Base-by-base conservation (phyloP, 53 echinoderm and acorn worm species). In the Astropecten irregularis region DNA sequence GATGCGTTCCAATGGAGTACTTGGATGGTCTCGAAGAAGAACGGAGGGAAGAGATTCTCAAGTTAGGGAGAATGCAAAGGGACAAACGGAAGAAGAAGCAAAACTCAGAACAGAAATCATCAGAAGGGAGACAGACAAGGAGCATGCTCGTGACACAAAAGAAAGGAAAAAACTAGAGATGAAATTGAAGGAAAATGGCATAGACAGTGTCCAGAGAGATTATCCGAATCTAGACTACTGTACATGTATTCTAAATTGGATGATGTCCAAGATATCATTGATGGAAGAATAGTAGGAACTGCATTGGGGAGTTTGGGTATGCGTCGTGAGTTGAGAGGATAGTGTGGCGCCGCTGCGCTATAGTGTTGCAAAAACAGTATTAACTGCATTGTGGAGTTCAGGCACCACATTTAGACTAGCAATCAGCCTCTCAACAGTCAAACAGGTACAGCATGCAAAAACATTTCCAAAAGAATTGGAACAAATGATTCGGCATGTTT, bases 61-160 rank as follows among this genome's bases (percentile, higher is more conserved):
- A 64, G 40, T 82, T 15, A 64, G 90, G 90, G n/a, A 60, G 90
- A n/a, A 40, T 82, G 82, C 86, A 86, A 56, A 59, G 86, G 50
- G 65, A 71, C 19, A 79, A 18, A 60, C 52, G 70, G 52, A 81
- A 72, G 36, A 81, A 53, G 42, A 90, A 86, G 26, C 90, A 83
- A 26, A 83, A 25, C 40, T 79, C 32, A 76, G 69, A 48, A 8
- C 56, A 48, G 89, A 89, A 66, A 77, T 89, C 15, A 85, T 85
- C 42, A 77, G 46, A 34, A 21, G 77, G 52, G 69, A 77, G 32
- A 85, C 81, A 44, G 86, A 81, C 4, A 85, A 86, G 63, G 86
- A 90, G 52, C 90, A 86, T 26, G 22, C 28, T 2, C 59, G 70
- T 0, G 71, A 85, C 30, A 89, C 71, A 26, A 79, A 50, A 25